A percentile compares a stretch with the other conserved stretches of the same genome.
phyloP scores from a whole-genome alignment of 2,113 vertebrate species.

The Podiceps cristatus region DNA sequence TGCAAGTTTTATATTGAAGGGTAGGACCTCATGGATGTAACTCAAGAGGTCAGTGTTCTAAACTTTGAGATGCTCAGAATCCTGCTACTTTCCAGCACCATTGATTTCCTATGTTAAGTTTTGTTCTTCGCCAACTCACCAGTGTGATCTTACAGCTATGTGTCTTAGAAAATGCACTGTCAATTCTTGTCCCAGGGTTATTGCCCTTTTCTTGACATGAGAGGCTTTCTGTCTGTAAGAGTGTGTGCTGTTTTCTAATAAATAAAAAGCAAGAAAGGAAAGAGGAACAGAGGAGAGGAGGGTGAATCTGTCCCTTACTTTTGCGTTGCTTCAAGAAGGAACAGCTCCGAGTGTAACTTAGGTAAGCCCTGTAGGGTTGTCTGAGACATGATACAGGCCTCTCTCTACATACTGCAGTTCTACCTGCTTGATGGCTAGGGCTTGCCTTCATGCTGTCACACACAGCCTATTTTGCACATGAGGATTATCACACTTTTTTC shows the following conservation, averaged over 20 bases:
- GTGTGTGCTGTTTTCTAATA: background rate
- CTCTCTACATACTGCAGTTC: background rate
- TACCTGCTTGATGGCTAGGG: background rate
- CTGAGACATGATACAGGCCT: background rate
- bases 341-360: background rate
- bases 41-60: background rate
- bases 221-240: background rate
- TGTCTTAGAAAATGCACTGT: background rate
- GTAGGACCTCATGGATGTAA: background rate
- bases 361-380: background rate
- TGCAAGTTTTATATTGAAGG: background rate
- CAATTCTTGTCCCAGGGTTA: background rate
- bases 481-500: background rate
- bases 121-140: background rate
- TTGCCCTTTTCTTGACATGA: background rate
- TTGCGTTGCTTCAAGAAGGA: background rate
- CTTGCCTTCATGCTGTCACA: background rate
- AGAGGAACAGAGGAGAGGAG: background rate
- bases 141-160: background rate
- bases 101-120: background rate
- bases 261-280: background rate
- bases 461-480: background rate
- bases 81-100: background rate
- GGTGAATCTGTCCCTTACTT: background rate
- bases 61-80: background rate